Base-by-base conservation (phyloP, 2,888 invertebrate genomes). In the Perithous albicinctus region DNA sequence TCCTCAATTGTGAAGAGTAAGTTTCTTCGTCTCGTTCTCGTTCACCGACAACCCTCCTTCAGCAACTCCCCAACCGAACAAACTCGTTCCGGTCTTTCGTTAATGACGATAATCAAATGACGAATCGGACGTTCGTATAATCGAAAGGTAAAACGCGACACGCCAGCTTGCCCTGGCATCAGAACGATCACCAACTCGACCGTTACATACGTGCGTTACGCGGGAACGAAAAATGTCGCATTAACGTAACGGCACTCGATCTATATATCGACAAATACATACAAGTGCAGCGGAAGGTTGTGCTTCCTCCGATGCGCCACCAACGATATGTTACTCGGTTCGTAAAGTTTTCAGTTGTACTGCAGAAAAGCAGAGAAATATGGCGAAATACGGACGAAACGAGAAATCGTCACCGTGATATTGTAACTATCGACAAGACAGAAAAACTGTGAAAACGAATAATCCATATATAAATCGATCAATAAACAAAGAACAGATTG, bases 221-320 rank as follows among this genome's bases (percentile, higher is more conserved):
- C 84, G 85, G 86, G 86, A 84, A 87, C 86, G 85, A 90, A 89
- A 90, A 84, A 90, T 89, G 88, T 86, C 86, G 83, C 88, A 92
- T 92, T 92, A 92, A 90, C 87, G 90, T 92, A 92, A 92, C 92
- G 92, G 92, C 82, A 85, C 83, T 82, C 76, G 69, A 85, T 84
- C 80, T 76, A 85, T 83, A 86, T 83, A 83, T 79, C 75, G 61
- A 54, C 66, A 29, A 73, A 72, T 79, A 73, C 73, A 63, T 56
- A 18, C 46, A 48, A 46, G 56, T 63, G 29, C 38, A 29, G 46
- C 35, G 12, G 15, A 56, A 48, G 26, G 29, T 54, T 46, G 38
- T 54, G 59, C 38, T 59, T 48, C 51, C 6, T 48, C 6, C 48
- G 66, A 67, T 32, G 18, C 32, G 35, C 18, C 35, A 35, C 18